phyloP scores from a whole-genome alignment of 2,797 vertebrate genomes.

The Limnodromus scolopaceus region DNA sequence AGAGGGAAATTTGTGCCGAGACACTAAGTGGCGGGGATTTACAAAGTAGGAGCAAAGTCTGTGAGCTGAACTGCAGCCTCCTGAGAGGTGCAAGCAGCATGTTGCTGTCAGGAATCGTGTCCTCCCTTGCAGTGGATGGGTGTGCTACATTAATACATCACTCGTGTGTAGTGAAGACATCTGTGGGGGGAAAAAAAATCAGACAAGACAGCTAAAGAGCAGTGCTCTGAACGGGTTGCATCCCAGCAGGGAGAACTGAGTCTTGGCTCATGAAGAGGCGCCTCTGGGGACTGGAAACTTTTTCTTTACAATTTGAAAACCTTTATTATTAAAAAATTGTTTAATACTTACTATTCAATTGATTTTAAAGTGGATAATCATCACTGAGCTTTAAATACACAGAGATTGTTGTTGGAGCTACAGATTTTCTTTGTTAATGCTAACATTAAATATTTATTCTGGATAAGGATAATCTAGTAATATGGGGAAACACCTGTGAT shows the following conservation, averaged over 20 bases:
- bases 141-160: not conserved
- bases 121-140: not conserved
- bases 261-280: accelerated
- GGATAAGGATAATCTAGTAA: conserved; percentile 16
- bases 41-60: not conserved
- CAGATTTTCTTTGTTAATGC: conserved; percentile 45
- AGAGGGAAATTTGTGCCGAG: not conserved
- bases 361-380: conserved; percentile 41
- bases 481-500: conserved; percentile 44
- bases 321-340: not conserved
- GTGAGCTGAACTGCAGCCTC: not conserved
- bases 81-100: not conserved
- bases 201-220: not conserved
- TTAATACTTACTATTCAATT: not conserved
- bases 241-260: not conserved
- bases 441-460: conserved; percentile 67
- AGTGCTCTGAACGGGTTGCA: accelerated
- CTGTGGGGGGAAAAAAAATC: not conserved
- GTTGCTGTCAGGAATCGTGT: not conserved
- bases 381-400: conserved; percentile 39
- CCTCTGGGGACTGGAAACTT: not conserved
- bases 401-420: conserved; percentile 20
- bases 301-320: not conserved
- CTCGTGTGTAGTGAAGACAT: not conserved
- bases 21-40: not conserved